Conservation (phyloP, 2,888 invertebrate genomes). For the Malthinus flaveolus region DNA sequence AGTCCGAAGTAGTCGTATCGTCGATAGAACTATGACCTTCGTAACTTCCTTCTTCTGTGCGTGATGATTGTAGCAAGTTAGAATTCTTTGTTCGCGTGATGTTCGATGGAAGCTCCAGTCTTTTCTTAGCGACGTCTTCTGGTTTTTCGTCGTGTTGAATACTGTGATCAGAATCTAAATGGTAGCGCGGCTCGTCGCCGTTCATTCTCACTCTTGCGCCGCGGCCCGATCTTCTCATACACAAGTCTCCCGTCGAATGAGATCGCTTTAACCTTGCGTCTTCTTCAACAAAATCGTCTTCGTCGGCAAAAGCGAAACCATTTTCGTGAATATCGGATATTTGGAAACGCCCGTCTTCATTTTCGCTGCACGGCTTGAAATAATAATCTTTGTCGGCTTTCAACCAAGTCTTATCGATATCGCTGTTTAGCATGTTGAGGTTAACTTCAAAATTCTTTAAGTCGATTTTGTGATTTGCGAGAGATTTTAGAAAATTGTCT, state of each 20-base stretch:
- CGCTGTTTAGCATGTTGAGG: constrained; percentile 43
- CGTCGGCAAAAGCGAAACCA: constrained; percentile 51
- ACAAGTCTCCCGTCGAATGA: constrained; percentile 58
- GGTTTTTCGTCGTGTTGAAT: constrained; percentile 59
- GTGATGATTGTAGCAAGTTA: constrained; percentile 47
- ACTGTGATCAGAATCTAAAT: constrained; percentile 58
- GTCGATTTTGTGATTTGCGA: constrained; percentile 56
- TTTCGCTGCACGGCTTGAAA: constrained; percentile 52
- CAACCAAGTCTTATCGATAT: constrained; percentile 40
- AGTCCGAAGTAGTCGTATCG: constrained; percentile 57
- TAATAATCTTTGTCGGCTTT: constrained; percentile 47
- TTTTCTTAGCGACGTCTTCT: constrained; percentile 54
- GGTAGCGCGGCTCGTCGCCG: constrained; percentile 55
- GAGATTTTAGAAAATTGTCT: constrained; percentile 58
- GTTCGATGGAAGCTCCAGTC: constrained; percentile 50
- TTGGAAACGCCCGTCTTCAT: constrained; percentile 59
- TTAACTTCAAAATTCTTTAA: constrained; percentile 50
- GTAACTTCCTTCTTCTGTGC: constrained; percentile 49
- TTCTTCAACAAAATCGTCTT: constrained; percentile 50
- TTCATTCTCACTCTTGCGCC: constrained; percentile 46
- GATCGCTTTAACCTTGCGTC: constrained; percentile 53
- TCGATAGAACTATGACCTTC: constrained; percentile 56
- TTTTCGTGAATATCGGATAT: constrained; percentile 60
- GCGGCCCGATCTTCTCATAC: constrained; percentile 48
- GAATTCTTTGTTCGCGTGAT: constrained; percentile 46